Evolutionary conservation across 2,113 vertebrate genomes (phyloP).

Genomic region (Phalacrocorax pelagicus): DNA sequence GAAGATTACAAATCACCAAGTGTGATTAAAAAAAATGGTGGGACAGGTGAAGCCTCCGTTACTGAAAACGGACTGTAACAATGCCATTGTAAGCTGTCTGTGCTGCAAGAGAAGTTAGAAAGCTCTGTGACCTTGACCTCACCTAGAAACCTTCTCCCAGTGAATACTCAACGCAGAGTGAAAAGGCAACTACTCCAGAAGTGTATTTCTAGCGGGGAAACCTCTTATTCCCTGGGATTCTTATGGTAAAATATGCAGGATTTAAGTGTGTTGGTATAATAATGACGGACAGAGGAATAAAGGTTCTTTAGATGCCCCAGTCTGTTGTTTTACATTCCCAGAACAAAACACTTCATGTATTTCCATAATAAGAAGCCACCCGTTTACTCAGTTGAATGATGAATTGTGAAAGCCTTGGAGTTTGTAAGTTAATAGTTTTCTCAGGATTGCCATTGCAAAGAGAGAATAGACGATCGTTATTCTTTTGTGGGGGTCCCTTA

Average conservation of each 20-base stretch:
- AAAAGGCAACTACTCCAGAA: not conserved
- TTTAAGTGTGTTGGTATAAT: not conserved
- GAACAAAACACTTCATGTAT: not conserved
- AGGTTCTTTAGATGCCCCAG: not conserved
- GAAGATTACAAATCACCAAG: not conserved
- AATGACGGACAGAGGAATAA: not conserved
- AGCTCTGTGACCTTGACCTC: not conserved
- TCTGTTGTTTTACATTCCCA: not conserved
- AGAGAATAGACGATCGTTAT: not conserved
- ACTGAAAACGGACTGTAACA: too few species aligned
- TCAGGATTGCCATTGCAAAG: not conserved
- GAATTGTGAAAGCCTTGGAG: not conserved
- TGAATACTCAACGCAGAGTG: not conserved
- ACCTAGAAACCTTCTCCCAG: not conserved
- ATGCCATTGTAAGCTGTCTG: not conserved
- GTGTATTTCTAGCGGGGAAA: not conserved
- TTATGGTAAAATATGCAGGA: not conserved
- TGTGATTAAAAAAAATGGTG: not conserved
- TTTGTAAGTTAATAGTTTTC: slow-evolving; percentile 15
- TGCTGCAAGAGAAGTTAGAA: not conserved
- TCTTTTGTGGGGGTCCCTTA: not conserved
- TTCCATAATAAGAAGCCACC: not conserved
- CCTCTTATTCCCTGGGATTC: not conserved
- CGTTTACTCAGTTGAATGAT: not conserved
- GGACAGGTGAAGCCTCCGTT: not conserved